Evolutionary conservation across 1,140 invertebrate species (phyloP).

Genomic region (Eumaeus atala): DNA sequence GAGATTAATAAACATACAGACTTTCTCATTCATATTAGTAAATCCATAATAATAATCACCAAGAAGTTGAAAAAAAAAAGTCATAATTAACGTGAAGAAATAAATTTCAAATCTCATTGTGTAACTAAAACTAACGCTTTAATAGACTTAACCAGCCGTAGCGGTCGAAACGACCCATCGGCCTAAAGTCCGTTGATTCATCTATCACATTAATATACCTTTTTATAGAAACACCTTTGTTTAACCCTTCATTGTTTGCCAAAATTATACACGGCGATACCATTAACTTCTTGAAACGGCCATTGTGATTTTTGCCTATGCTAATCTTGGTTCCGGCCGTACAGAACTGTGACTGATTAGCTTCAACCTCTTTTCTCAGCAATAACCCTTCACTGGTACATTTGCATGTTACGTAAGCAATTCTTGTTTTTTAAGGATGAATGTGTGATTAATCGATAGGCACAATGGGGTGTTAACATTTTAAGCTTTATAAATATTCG

Average conservation of each 20-base stretch:
- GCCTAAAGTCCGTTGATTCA: conserved; percentile 42
- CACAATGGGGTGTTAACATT: not conserved
- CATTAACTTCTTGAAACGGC: conserved; percentile 56
- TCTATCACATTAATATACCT: conserved; percentile 60
- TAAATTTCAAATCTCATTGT: conserved; percentile 37
- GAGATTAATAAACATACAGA: not conserved
- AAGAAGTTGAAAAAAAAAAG: not conserved
- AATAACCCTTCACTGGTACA: conserved; percentile 34
- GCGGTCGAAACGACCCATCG: conserved; percentile 59
- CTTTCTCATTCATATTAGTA: not conserved
- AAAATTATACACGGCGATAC: conserved; percentile 55
- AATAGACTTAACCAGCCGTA: conserved; percentile 21
- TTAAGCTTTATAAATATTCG: too few relatives aligned
- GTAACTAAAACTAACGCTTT: conserved; percentile 23
- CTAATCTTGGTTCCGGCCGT: conserved; percentile 41
- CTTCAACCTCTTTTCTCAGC: conserved; percentile 41
- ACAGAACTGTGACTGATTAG: conserved; percentile 58
- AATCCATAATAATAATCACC: not conserved
- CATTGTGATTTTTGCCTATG: conserved; percentile 64
- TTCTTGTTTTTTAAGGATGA: conserved; percentile 24
- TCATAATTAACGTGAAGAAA: conserved; percentile 39
- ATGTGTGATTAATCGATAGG: conserved; percentile 2
- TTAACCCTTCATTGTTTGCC: conserved; percentile 53
- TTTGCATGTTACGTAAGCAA: conserved; percentile 35
- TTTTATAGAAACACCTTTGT: conserved; percentile 54